Percentiles rank a stretch among this genome's conserved stretches.
Conservation (phyloP, 2,113 vertebrate species). For the Anarhynchus alexandrinus region DNA sequence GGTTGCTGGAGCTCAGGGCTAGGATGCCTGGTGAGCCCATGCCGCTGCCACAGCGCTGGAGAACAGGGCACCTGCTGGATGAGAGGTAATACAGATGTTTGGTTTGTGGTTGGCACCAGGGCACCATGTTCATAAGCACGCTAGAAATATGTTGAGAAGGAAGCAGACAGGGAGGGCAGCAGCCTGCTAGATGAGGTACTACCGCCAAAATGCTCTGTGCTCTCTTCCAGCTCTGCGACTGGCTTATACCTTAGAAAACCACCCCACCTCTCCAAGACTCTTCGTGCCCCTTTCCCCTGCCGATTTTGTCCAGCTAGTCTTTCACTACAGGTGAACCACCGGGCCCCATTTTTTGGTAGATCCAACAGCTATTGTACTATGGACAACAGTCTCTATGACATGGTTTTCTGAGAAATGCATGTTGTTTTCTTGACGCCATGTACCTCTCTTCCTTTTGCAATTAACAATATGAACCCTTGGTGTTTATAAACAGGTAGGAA, state of each 20-base stretch:
- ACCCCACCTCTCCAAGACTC: no score
- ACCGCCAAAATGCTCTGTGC: neutral
- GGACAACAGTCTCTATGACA: neutral
- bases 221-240: neutral
- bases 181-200: neutral
- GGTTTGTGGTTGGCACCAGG: neutral
- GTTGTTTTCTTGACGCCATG: neutral
- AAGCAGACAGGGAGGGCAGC: neutral
- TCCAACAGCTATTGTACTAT: neutral
- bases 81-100: neutral
- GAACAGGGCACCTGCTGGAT: neutral
- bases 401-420: neutral
- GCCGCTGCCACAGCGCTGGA: neutral
- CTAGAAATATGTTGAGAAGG: neutral
- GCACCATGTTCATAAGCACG: neutral
- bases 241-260: neutral
- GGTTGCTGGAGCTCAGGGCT: neutral
- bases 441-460: neutral
- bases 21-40: accelerated
- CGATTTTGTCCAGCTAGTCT: neutral
- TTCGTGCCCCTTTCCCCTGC: neutral
- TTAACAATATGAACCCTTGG: neutral
- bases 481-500: neutral
- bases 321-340: neutral
- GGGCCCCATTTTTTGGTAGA: neutral